Evolutionary conservation across 2,113 vertebrate species (phyloP).

Genomic region (Lutjanus erythropterus): DNA sequence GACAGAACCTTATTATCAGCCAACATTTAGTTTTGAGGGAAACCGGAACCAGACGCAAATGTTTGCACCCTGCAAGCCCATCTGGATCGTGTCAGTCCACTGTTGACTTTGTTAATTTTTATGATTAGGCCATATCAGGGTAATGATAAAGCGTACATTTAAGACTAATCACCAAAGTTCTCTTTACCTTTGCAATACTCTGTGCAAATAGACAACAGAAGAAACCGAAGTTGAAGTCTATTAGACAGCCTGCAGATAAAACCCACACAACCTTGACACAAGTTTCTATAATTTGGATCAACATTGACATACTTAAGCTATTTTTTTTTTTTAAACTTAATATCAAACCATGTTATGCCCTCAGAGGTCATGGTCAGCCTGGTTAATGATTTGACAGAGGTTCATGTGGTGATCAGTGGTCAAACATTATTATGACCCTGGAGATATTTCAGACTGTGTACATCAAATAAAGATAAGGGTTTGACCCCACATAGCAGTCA

Average conservation of each 20-base stretch:
- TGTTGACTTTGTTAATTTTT: neutral
- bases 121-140: neutral
- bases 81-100: neutral
- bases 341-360: neutral
- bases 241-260: too few species aligned
- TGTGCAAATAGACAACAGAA: slow-evolving; percentile 13
- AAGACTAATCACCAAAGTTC: neutral
- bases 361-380: neutral
- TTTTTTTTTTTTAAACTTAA: neutral
- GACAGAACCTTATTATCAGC: neutral
- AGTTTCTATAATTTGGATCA: neutral
- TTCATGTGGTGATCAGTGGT: slow-evolving; percentile 3
- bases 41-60: neutral
- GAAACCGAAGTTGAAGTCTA: neutral
- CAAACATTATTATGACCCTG: slow-evolving; percentile 14
- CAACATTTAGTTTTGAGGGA: neutral
- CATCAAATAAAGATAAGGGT: slow-evolving; percentile 77
- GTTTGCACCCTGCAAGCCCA: neutral
- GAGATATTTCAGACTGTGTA: slow-evolving; percentile 59
- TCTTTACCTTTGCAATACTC: neutral
- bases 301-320: neutral
- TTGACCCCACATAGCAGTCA: slow-evolving; percentile 64
- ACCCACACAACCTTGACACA: too few species aligned
- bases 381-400: slow-evolving; percentile 53
- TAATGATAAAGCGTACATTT: neutral